Base-by-base conservation (phyloP, 2,113 vertebrate genomes). In the Paracanthobrama guichenoti region DNA sequence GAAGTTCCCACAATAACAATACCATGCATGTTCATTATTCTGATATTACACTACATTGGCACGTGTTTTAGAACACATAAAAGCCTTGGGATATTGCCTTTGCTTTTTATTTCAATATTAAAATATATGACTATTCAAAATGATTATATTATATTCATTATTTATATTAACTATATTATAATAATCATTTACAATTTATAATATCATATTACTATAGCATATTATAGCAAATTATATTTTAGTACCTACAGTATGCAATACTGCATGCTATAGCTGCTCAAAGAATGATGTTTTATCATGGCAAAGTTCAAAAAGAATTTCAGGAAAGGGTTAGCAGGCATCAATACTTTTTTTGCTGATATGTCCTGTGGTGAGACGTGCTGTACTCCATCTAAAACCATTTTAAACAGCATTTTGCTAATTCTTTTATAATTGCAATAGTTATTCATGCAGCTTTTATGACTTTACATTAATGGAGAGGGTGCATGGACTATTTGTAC, bases 401-500 rank as follows among this genome's bases (percentile, higher is more conserved):
- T 24, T 46, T 73, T n/a, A 48, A 73, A 73, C 12, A 8, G 39
- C 13, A 46, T 73, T 73, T 73, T 7, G 13, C 69, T 26, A 46
- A 73, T 73, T 73, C n/a, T 48, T 73, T 46, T 46, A 73, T 46
- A 73, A 73, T 48, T 48, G n/a, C 6, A 73, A 46, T 14, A 46
- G 42, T 73, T 14, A 73, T 73, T 73, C 22, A 73, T 46, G 69
- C n/a, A 14, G 42, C 42, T 73, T 73, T 73, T 48, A 46, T 14
- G 42, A 73, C 22, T 12, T 48, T 7, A 26, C 9, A 48, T 73
- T 73, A 46, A 48, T 73, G 44, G 69, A 73, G 42, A 48, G 28
- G 6, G 42, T 0, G 13, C 42, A 44, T 73, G 42, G 42, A 73
- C 69, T 46, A 48, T 48, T 73, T 24, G 42, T 46, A 16, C 42